Evolutionary conservation across 1,140 invertebrate species (phyloP).

Genomic region (Rhyzopertha dominica): DNA sequence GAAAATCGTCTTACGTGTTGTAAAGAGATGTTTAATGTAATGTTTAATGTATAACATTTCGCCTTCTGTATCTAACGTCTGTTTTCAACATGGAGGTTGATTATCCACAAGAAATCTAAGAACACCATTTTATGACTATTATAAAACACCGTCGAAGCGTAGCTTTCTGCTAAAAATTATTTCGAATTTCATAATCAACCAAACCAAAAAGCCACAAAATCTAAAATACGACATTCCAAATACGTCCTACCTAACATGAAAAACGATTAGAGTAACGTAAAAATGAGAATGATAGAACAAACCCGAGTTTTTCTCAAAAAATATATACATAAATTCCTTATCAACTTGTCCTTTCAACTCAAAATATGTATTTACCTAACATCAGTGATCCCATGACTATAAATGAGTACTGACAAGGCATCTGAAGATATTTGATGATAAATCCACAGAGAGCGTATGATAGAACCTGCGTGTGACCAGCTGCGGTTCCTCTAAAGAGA

Average conservation of each 20-base stretch:
- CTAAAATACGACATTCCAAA: neutral
- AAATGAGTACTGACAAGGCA: conserved; percentile 12
- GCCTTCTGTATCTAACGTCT: no score
- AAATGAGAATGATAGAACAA: neutral
- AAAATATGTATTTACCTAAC: conserved; percentile 17
- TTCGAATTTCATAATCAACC: conserved; percentile 1
- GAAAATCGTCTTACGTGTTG: no score
- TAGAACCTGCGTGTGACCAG: conserved; percentile 18
- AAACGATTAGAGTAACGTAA: neutral
- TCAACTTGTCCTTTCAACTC: no score
- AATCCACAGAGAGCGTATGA: conserved; percentile 9
- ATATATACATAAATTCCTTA: conserved; percentile 13
- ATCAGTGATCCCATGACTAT: conserved; percentile 13
- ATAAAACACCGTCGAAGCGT: no score
- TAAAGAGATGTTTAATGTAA: no score
- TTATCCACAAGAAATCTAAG: no score
- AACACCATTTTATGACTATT: no score
- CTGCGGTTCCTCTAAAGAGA: conserved; percentile 21
- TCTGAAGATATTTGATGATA: conserved; percentile 14
- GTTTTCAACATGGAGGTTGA: no score
- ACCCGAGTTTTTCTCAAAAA: neutral
- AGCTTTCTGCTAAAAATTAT: no score
- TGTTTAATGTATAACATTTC: no score
- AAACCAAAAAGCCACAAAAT: neutral
- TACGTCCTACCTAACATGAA: conserved; percentile 1